Evolutionary conservation across 64 coral and sea anemone genomes (phyloP).

Genomic region (Acropora yongei): DNA sequence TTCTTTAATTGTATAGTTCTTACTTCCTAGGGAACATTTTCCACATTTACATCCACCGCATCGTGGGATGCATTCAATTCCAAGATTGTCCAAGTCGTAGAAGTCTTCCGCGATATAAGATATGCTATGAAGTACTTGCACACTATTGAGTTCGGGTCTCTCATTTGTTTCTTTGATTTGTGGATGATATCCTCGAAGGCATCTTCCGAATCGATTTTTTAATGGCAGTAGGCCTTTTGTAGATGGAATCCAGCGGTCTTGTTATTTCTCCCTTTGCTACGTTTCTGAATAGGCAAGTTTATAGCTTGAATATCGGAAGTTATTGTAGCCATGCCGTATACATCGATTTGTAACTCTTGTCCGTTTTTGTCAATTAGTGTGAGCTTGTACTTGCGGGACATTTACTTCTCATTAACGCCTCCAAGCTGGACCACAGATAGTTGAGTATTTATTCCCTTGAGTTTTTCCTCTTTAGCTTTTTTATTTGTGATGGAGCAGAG

Average conservation of each 20-base stretch:
- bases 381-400: conserved; percentile 9
- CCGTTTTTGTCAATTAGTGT: conserved; percentile 38
- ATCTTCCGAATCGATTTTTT: conserved; percentile 49
- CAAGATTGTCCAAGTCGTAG: no score
- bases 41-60: conserved; percentile 35
- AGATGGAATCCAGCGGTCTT: conserved; percentile 32
- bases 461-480: conserved; percentile 52
- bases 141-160: no score
- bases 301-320: no score
- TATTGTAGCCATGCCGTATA: no score
- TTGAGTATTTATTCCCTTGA: conserved; percentile 25
- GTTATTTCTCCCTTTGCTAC: background rate
- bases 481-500: background rate
- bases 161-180: no score
- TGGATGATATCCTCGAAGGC: no score
- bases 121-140: no score
- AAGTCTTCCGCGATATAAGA: no score
- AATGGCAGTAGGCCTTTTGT: conserved; percentile 27
- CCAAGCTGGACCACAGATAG: conserved; percentile 37
- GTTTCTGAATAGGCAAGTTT: no score
- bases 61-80: background rate
- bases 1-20: conserved; percentile 36
- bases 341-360: background rate
- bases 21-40: conserved; percentile 1
- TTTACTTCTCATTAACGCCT: conserved; percentile 34